Base-by-base conservation (phyloP, 1,140 invertebrate genomes). In the Drosophila parvula region DNA sequence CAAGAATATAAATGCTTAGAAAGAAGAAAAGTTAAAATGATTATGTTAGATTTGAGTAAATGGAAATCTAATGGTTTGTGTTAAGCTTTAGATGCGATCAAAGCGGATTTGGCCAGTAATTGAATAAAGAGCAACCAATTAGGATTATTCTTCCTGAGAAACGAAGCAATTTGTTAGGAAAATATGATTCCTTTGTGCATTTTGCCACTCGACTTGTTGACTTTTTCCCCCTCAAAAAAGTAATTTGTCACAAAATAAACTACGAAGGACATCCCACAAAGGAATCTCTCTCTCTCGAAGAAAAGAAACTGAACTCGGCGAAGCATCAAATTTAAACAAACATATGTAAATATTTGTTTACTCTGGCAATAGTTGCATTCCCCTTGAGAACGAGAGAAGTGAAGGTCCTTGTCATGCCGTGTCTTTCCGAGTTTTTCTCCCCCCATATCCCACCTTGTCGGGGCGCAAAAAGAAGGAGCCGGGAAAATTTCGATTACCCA, bases 271-370 rank as follows among this genome's bases (percentile, higher is more conserved):
- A 34, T 28, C 40, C 34, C 65, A 45, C 65, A 77, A 79, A 63
- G n/a, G 48, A 77, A 56, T 22, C n/a, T 40, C 14, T 18, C 14
- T 18, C 62, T 62, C 41, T 47, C 61, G 56, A 59, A 59, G 69
- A 44, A 51, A 45, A 58, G 9, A 64, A 43, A 41, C 11, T 51
- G 47, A 38, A 70, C 32, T 18, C 40, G 55, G 28, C 56, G 60
- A 60, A 56, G 73, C 64, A 50, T 63, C 18, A 60, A 78, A 78
- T 69, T 68, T 70, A 63, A 75, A 69, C 70, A 80, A 63, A 80
- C 62, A 68, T 56, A 81, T 81, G 60, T 78, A 81, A 81, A 80
- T 80, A 80, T 80, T 81, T 76, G 45, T 70, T 53, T 81, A 58
- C 64, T 61, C 55, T 63, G 53, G 32, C 27, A 68, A 73, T 58